A percentile compares a stretch with the other conserved stretches of the same genome.
Evolutionary conservation across 1,140 invertebrate species (phyloP).

Genomic region (Anoplophora glabripennis): DNA sequence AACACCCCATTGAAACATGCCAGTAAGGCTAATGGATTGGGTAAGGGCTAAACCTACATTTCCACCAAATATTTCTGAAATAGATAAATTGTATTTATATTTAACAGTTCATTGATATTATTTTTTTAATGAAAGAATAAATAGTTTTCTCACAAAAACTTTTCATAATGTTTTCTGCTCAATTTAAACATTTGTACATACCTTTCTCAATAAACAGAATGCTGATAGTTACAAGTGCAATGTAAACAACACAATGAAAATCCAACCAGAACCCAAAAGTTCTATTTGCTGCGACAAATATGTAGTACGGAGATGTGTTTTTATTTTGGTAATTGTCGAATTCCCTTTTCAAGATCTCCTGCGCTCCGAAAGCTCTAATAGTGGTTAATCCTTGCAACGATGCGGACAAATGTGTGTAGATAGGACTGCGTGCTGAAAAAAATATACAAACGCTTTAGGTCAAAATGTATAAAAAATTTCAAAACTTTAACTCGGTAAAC

Average conservation of each 20-base stretch:
- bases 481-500: not conserved
- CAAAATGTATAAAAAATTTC: not conserved
- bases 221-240: constrained; percentile 54
- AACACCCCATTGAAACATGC: constrained; percentile 70
- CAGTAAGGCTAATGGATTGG: constrained; percentile 54
- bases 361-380: constrained; percentile 77
- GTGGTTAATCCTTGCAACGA: constrained; percentile 85
- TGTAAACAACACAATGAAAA: constrained; percentile 40
- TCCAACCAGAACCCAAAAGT: constrained; percentile 21
- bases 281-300: constrained; percentile 10
- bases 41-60: constrained; percentile 59
- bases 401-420: constrained; percentile 83
- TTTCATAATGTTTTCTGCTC: too few species aligned
- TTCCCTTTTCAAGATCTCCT: constrained; percentile 57
- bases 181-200: constrained; percentile 19
- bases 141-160: too few species aligned
- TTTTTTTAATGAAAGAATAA: too few species aligned
- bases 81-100: not conserved
- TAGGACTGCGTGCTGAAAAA: constrained; percentile 66
- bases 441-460: not conserved
- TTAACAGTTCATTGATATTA: too few species aligned
- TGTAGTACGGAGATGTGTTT: constrained; percentile 16
- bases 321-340: constrained; percentile 42
- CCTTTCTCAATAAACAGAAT: constrained; percentile 34
- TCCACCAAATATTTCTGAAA: constrained; percentile 48